Evolutionary conservation across 1,140 invertebrate genomes (phyloP), one percentile per base, ranked within the genome.

Genomic region (Campoletis sonorensis): DNA sequence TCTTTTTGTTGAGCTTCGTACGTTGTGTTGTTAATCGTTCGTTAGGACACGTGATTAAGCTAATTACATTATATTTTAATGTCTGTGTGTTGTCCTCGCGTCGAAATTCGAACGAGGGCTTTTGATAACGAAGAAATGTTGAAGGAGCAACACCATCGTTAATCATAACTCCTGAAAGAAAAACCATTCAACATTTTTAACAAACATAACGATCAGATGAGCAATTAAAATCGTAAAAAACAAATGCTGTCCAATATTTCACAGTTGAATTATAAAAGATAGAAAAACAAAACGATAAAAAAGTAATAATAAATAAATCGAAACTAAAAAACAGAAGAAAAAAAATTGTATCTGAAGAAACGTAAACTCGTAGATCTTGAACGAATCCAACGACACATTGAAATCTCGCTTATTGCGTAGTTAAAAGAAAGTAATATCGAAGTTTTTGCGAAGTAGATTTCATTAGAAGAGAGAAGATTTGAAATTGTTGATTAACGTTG

Each of bases 1-100:
- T 89, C 91, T 91, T 90, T 84, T 83, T 68, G 40, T 85, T 89
- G 79, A 72, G 84, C 85, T 87, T 85, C 26, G 83, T 85, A 90
- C 85, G 82, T 84, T 85, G 71, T 84, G 81, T 84, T 84, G 81
- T 84, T 84, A 71, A 84, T 86, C 51, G 77, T 81, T 86, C 89
- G 89, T 90, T 49, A 81, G 26, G 33, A 49, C 37, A 70, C 54
- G 16, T 45, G 40, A 26, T 26, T 67, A 27, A 26, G 21, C 13
- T 23, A 15, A 67, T 67, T 27, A 67, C 21, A 67, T 67, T 23
- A 67, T 67, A 67, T 26, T 79, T 37, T 40, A 23, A 45, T 51
- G n/a, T 23, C 30, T 11, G 51, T 67, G 71, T 71, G 70, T 79
- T 72, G 8, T 1, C 11, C 40, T 45, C 40, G 40, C 40, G 40